Percentiles rank a stretch among this genome's conserved stretches.
phyloP scores from a whole-genome alignment of 2,113 vertebrate species.

The Anolis carolinensis region DNA sequence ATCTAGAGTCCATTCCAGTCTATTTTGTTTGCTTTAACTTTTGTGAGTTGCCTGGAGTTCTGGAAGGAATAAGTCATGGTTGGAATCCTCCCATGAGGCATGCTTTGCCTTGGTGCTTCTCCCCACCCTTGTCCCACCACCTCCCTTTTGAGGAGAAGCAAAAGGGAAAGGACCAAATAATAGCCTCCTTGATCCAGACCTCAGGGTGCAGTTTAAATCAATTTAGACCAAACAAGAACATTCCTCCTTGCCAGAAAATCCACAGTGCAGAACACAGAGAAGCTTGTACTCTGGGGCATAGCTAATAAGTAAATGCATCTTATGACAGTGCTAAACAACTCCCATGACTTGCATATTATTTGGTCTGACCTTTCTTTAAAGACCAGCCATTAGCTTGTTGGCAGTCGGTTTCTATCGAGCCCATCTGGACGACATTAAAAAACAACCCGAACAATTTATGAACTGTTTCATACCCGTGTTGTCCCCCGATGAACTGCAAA shows the following conservation, averaged over 20 bases:
- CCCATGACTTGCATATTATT: constrained; percentile 52
- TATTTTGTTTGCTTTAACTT: too few species aligned
- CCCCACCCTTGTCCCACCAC: neutral
- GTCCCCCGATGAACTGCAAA: constrained; percentile 54
- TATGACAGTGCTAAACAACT: constrained; percentile 37
- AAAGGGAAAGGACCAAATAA: neutral
- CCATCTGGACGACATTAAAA: constrained; percentile 45
- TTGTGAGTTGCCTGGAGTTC: too few species aligned
- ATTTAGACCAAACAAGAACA: neutral
- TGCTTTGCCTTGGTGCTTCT: neutral
- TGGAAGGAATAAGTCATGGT: too few species aligned
- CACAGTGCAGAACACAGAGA: neutral
- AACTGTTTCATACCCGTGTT: constrained; percentile 55
- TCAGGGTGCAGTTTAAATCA: neutral
- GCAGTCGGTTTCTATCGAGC: constrained; percentile 55
- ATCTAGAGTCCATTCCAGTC: neutral
- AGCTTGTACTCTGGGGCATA: constrained; percentile 30
- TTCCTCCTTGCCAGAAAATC: constrained; percentile 1
- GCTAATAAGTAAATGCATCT: constrained; percentile 41
- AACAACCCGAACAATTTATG: constrained; percentile 20
- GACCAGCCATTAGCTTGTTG: constrained; percentile 44
- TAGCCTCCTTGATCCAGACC: neutral
- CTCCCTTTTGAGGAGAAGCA: neutral
- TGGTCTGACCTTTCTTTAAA: constrained; percentile 66
- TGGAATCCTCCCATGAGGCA: too few species aligned